phyloP scores from a whole-genome alignment of 2,888 invertebrate species.

The Sinelater perroti region DNA sequence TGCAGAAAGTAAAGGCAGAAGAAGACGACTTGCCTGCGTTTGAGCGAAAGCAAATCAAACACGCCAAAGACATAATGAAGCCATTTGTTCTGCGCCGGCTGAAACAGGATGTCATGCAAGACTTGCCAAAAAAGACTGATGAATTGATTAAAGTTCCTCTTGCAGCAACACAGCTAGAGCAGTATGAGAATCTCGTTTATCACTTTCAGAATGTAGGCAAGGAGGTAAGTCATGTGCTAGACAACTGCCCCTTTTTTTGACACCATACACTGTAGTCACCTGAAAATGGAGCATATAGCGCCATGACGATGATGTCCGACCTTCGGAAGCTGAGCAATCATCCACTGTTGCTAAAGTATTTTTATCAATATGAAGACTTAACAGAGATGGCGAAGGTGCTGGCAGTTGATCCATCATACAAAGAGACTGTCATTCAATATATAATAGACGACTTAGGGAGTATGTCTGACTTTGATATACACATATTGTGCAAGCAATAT shows the following conservation, averaged over 20 bases:
- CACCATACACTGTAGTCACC: slow-evolving; percentile 52
- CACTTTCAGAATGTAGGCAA: slow-evolving; percentile 72
- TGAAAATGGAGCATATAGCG: slow-evolving; percentile 67
- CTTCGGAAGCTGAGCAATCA: slow-evolving; percentile 95
- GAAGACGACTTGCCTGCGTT: slow-evolving; percentile 78
- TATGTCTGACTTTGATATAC: slow-evolving; percentile 93
- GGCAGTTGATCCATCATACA: slow-evolving; percentile 73
- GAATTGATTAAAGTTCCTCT: slow-evolving; percentile 73
- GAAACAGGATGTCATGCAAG: slow-evolving; percentile 85
- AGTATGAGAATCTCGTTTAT: slow-evolving; percentile 79
- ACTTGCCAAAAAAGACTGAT: slow-evolving; percentile 86
- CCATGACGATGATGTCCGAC: slow-evolving; percentile 89
- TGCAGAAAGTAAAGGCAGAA: slow-evolving; percentile 64
- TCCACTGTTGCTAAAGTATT: slow-evolving; percentile 81
- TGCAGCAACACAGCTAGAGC: slow-evolving; percentile 74
- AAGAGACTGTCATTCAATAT: slow-evolving; percentile 79
- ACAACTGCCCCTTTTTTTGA: too few species aligned
- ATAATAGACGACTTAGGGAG: slow-evolving; percentile 87
- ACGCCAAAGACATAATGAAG: slow-evolving; percentile 95
- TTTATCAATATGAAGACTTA: slow-evolving; percentile 72
- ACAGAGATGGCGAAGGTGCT: slow-evolving; percentile 75
- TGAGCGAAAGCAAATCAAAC: slow-evolving; percentile 87
- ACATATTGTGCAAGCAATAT: slow-evolving; percentile 76
- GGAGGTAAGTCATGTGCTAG: slow-evolving; percentile 58
- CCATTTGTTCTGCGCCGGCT: slow-evolving; percentile 91